Base-by-base conservation (phyloP, 2,797 vertebrate species). In the Fringilla coelebs region DNA sequence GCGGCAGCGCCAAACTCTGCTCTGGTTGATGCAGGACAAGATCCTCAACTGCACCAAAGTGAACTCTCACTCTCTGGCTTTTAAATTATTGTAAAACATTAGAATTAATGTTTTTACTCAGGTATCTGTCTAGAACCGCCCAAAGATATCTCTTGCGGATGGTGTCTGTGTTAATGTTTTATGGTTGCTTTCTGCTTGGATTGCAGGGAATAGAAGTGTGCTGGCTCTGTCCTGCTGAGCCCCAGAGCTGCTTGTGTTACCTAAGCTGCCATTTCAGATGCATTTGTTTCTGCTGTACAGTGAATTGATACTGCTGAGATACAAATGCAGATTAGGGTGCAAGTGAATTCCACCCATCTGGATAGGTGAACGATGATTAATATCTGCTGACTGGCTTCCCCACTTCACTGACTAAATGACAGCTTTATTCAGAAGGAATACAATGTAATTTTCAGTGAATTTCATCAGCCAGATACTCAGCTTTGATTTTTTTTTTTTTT, bases 301-400 rank as follows among this genome's bases (percentile, higher is more conserved):
- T 20, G 71, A 83, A 54, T 71, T 91, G 85, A 94, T 94, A 91
- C 63, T 84, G 74, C 72, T 63, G 74, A 96, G 89, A 95, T 93
- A 94, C 18, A 84, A 85, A 85, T 85, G 83, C 88, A 93, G 88
- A 89, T 94, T 45, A 81, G 79, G 61, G 49, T 92, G 77, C 68
- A 77, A 71, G 82, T 52, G 72, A 77, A 93, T 96, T 96, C 85
- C 80, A 83, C 31, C 66, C 68, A 41, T 66, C 74, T 85, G 88
- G 70, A 70, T 92, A 86, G 78, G 58, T 75, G 65, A 92, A 86
- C 0, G 7, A 62, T 82, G 90, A 96, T 96, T 94, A 96, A n/a
- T 88, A 94, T 92, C 93, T 90, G 92, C 95, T 95, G 96, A 93
- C 90, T 92, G 90, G 67, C 77, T 95, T 93, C 24, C 55, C 89